A percentile compares a stretch with the other conserved stretches of the same genome.
Conservation (phyloP, 2,888 invertebrate genomes). For the Cotesia congregata region DNA sequence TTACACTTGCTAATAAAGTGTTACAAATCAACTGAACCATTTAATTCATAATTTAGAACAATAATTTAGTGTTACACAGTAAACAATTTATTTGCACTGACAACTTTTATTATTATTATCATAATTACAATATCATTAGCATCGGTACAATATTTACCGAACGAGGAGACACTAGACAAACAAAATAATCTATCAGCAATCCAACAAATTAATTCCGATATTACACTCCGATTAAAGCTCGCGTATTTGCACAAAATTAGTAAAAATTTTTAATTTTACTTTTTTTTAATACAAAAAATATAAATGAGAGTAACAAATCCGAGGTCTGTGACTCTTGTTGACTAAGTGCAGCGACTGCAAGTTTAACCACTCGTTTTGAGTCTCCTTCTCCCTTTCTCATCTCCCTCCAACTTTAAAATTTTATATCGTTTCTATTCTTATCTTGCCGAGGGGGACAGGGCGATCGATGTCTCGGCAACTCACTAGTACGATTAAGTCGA, state of each 20-base stretch:
- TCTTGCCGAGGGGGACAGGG: slow-evolving; percentile 36
- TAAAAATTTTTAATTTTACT: too few relatives aligned
- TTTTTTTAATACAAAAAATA: neutral
- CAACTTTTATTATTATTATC: neutral
- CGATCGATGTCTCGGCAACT: slow-evolving; percentile 36
- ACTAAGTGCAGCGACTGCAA: slow-evolving; percentile 27
- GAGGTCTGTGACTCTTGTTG: slow-evolving; percentile 13
- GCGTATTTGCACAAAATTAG: neutral
- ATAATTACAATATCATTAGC: neutral
- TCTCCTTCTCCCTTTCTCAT: slow-evolving; percentile 13
- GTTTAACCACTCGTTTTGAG: slow-evolving; percentile 18
- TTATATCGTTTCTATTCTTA: slow-evolving; percentile 40
- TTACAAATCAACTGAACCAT: neutral
- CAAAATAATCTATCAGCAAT: neutral
- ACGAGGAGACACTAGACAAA: neutral
- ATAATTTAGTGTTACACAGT: neutral
- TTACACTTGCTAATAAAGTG: neutral
- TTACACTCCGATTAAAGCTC: too few relatives aligned
- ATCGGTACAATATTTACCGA: neutral
- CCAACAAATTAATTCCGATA: too few relatives aligned
- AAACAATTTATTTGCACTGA: neutral
- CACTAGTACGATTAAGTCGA: slow-evolving; percentile 34
- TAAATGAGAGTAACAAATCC: slow-evolving; percentile 10
- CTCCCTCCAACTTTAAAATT: slow-evolving; percentile 23
- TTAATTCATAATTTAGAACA: too few relatives aligned